phyloP scores from a whole-genome alignment of 1,140 invertebrate species.

The Acyrthosiphon pisum region DNA sequence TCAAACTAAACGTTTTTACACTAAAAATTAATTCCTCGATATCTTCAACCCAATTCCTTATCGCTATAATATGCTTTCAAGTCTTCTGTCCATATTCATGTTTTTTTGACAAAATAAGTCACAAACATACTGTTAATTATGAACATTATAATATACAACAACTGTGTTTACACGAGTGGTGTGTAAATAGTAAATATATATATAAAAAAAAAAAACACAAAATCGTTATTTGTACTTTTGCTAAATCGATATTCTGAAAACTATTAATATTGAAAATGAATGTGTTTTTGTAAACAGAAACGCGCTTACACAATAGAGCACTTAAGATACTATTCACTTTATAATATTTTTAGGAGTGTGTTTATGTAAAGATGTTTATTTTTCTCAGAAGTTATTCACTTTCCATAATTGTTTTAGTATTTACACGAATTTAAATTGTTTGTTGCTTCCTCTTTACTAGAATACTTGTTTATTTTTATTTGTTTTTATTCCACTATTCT shows the following conservation, averaged over 20 bases:
- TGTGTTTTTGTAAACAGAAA: background rate
- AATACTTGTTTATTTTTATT: background rate
- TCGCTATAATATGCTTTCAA: background rate
- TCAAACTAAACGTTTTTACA: background rate
- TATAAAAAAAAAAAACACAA: background rate
- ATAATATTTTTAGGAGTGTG: background rate
- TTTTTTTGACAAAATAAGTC: background rate
- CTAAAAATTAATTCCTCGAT: background rate
- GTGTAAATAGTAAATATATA: background rate
- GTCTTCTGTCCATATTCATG: background rate
- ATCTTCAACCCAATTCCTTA: background rate
- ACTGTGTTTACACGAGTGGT: background rate
- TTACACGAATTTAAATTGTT: slow-evolving; percentile 4
- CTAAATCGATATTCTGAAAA: background rate
- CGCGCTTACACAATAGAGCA: background rate
- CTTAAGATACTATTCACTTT: slow-evolving; percentile 11
- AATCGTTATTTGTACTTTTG: background rate
- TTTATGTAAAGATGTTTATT: slow-evolving; percentile 5
- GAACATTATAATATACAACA: background rate
- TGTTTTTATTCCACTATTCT: background rate
- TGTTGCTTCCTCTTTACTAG: background rate
- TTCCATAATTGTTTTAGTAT: background rate
- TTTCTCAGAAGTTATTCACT: background rate
- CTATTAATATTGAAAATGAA: background rate
- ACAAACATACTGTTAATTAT: background rate